phyloP scores from a whole-genome alignment of 2,797 vertebrate species.

The Peromyscus nudipes region DNA sequence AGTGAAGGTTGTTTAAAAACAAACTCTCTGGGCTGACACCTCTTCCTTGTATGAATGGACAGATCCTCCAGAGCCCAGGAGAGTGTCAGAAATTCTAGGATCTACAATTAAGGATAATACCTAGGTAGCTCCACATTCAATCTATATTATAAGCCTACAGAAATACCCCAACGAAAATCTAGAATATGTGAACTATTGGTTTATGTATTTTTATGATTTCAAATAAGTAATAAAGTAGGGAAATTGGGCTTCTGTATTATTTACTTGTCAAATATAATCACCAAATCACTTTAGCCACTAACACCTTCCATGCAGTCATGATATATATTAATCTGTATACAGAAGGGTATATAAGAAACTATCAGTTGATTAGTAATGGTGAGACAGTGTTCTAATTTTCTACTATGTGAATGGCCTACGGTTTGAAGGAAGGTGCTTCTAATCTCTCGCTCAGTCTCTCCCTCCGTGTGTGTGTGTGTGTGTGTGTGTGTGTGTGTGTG shows the following conservation, averaged over 20 bases:
- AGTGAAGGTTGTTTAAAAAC: not conserved
- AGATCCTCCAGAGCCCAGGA: not conserved
- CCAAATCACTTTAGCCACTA: slow-evolving; percentile 26
- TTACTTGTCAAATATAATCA: slow-evolving; percentile 38
- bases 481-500: not conserved
- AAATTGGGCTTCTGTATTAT: slow-evolving; percentile 27
- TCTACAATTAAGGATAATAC: not conserved
- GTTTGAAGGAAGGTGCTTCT: not conserved
- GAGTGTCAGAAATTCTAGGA: slow-evolving; percentile 36
- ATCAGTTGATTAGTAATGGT: slow-evolving; percentile 13
- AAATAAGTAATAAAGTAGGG: slow-evolving; percentile 44
- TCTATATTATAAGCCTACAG: not conserved
- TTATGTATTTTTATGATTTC: slow-evolving; percentile 40
- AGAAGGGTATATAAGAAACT: slow-evolving; percentile 39
- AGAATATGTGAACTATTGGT: not conserved
- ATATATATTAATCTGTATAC: not conserved
- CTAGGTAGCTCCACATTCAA: not conserved
- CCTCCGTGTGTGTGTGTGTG: not conserved
- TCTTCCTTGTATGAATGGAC: not conserved
- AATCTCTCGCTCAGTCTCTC: not conserved
- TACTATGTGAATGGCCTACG: not conserved
- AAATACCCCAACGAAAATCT: not conserved
- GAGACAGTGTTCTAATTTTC: slow-evolving; percentile 49
- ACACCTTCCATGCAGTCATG: not conserved
- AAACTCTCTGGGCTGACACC: too few relatives aligned